Evolutionary conservation across 2,797 vertebrate species (phyloP), one percentile per base, ranked within the genome.

Genomic region (Diplodus puntazzo): DNA sequence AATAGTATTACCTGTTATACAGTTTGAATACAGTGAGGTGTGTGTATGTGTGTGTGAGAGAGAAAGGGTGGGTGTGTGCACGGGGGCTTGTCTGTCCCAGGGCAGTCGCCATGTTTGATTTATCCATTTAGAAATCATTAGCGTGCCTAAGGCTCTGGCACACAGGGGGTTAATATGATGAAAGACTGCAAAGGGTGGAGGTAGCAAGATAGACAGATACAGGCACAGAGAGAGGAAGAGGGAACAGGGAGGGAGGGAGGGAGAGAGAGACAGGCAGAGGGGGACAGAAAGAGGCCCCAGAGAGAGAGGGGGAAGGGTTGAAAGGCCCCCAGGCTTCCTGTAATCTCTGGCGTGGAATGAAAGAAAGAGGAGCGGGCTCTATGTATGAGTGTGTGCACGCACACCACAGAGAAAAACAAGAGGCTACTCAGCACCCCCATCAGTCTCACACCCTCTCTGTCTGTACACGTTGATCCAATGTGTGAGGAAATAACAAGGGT

Each of bases 111-210:
- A 92, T 93, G 91, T 94, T 92, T 94, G 92, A 94, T 94, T 92
- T 92, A 90, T 88, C 89, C 91, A 93, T 94, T 94, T 94, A 94
- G 92, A 92, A 94, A 92, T 93, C 93, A 94, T 94, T 93, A 93
- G 88, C 91, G 84, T 87, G 93, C 93, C 93, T 90, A 80, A 69
- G 91, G 93, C 91, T 88, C 80, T 89, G 91, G 93, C 87, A 88
- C 92, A 92, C 89, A 89, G 91, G 92, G 93, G 92, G 93, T 94
- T 94, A 94, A 94, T 92, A 90, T 90, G 90, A 93, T 92, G 89
- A 93, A 92, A 92, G 92, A 77, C 80, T 63, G 65, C 13, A 39
- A 78, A 75, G 82, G 87, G 90, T 20, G 80, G 79, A 78, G 79
- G 87, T 87, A 79, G 77, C 11, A 21, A 80, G 76, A 79, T 73